Conservation (phyloP, 2,797 vertebrate genomes). For the Bradypodion ventrale region DNA sequence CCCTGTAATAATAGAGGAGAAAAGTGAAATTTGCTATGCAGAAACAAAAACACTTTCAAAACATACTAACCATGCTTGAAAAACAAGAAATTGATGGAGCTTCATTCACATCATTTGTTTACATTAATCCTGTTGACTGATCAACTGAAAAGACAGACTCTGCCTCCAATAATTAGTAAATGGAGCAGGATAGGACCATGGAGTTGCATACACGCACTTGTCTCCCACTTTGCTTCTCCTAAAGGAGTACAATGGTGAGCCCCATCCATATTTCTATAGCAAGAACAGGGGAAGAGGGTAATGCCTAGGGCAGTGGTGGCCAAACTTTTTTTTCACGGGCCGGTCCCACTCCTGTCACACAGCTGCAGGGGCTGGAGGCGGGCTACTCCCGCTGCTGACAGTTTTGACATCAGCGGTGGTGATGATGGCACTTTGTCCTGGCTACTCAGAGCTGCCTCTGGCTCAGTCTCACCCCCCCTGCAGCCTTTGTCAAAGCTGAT, state of each 20-base stretch:
- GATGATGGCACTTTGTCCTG: no score
- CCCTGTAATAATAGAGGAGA: conserved; percentile 80
- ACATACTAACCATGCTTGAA: background rate
- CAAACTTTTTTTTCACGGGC: no score
- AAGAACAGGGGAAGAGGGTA: background rate
- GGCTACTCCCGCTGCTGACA: no score
- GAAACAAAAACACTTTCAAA: conserved; percentile 22
- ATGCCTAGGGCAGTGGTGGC: no score
- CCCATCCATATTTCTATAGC: background rate
- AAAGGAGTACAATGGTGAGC: background rate
- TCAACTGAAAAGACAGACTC: background rate
- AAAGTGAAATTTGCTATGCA: conserved; percentile 50
- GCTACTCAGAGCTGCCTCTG: no score
- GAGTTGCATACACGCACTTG: background rate
- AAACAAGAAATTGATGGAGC: background rate
- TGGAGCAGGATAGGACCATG: background rate
- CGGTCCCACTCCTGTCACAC: no score
- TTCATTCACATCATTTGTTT: background rate
- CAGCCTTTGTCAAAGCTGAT: no score
- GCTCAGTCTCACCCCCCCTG: no score
- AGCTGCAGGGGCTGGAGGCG: no score
- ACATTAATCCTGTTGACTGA: no score
- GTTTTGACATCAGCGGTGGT: no score
- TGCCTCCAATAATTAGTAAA: background rate
- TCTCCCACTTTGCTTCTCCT: background rate